Base-by-base conservation (phyloP, 2,888 invertebrate species). In the Reticulitermes lucifugus region DNA sequence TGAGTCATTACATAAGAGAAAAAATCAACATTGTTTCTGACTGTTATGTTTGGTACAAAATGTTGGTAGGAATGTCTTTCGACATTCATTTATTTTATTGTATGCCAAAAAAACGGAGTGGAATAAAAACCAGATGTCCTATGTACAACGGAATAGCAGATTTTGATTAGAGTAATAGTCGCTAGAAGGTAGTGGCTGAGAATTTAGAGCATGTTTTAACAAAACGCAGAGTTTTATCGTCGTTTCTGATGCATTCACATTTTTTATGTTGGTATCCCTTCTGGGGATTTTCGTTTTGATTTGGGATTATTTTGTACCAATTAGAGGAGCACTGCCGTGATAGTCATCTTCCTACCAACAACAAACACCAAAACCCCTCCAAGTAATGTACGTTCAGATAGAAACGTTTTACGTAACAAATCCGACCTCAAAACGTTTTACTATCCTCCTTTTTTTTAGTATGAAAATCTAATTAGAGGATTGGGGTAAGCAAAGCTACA, bases 301-400 rank as follows among this genome's bases (percentile, higher is more conserved):
- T 80, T 60, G 80, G 60, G 80, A 80, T 80, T 80, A 80, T 80
- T 80, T 80, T 80, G 80, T 80, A 60, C 80, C 80, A 80, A 80
- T 80, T 80, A 80, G 35, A 60, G 25, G 35, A 80, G 80, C n/a
- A 25, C 14, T 21, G 21, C 35, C 18, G 25, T 35, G 73, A 73
- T 73, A 73, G 18, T 41, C 21, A 73, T 73, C 73, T 73, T 73
- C 73, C 22, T 41, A 21, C 73, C 41, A 73, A 41, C 41, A 73
- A 73, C 73, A 73, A 2, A 73, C 73, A 29, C 73, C 12, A 9
- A 9, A 25, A 65, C 65, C 65, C 46, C 65, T 65, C 65, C 7
- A 65, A 65, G 65, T 65, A 25, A 25, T 65, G 25, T 25, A 65
- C 25, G 25, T 10, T 65, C 65, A 65, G 65, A 65, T 65, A n/a